Conservation (phyloP, 2,113 vertebrate genomes). For the Chaetodon trifascialis region DNA sequence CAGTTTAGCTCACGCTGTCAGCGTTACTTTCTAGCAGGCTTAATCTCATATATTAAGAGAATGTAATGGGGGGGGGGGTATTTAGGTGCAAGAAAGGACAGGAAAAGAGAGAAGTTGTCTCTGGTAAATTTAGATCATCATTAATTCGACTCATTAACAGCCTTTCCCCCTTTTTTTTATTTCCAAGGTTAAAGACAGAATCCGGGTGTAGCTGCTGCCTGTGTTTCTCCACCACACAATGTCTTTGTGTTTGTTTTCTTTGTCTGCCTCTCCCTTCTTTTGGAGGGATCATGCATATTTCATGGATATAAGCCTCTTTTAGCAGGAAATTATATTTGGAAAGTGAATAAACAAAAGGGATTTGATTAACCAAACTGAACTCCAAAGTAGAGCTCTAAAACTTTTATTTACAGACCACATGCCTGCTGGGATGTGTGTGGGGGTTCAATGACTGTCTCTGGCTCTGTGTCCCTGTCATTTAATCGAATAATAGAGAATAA, state of each 20-base stretch:
- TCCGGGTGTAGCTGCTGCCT: background rate
- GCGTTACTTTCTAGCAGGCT: too few relatives aligned
- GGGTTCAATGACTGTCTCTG: background rate
- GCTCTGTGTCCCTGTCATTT: slow-evolving; percentile 19
- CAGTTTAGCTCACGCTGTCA: too few relatives aligned
- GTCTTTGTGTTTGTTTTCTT: slow-evolving; percentile 10
- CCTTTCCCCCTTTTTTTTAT: background rate
- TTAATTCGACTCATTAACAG: background rate
- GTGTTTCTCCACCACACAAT: background rate
- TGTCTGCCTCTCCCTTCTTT: slow-evolving; percentile 2
- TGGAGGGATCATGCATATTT: slow-evolving; percentile 56
- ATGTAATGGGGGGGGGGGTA: background rate
- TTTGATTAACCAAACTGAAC: slow-evolving; percentile 38
- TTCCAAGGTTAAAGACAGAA: slow-evolving; percentile 19
- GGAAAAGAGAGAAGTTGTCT: background rate
- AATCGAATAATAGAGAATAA: background rate
- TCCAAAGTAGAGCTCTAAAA: slow-evolving; percentile 3
- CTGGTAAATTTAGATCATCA: background rate
- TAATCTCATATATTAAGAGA: background rate
- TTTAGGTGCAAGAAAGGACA: background rate
- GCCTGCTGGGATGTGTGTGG: slow-evolving; percentile 7
- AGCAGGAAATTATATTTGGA: slow-evolving; percentile 53
- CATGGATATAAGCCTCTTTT: slow-evolving; percentile 39
- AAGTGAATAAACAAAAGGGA: slow-evolving; percentile 52
- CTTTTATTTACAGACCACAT: slow-evolving; percentile 3